Base-by-base conservation (phyloP, 2,888 invertebrate species). In the Leucania comma region DNA sequence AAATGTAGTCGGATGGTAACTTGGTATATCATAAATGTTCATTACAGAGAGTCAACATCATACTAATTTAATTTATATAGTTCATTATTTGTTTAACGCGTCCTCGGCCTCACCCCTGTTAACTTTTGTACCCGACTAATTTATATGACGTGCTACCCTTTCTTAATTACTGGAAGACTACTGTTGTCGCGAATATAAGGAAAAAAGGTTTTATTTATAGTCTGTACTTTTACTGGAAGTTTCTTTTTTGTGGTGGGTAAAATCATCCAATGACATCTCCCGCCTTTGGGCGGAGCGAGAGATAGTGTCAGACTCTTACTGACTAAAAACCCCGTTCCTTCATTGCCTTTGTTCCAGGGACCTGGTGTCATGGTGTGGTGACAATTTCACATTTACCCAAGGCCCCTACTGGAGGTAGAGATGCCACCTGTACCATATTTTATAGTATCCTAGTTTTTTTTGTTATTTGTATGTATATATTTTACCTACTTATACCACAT, bases 11-110 rank as follows among this genome's bases (percentile, higher is more conserved):
- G 38, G 17, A 17, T 6, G 17, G 38, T 38, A 38, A 38, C 38
- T 14, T 38, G 46, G 46, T 29, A 42, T 42, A 70, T 70, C 32
- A 68, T 72, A 53, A 68, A 85, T 86, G 82, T 86, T 81, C 61
- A 82, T 86, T 80, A 85, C 72, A 53, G 59, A 24, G 56, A 60
- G 81, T 81, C 81, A 76, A 71, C 62, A 68, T 78, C 70, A 75
- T 80, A 81, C 68, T 73, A 84, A 85, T 84, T 88, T 84, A 86
- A 85, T n/a, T n/a, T n/a, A n/a, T 80, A 84, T 80, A 81, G 79
- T 86, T 86, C 81, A 83, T 80, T 78, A 80, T 81, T 80, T 83
- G 72, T 72, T 73, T 68, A 67, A 32, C 66, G 35, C 73, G 68
- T 51, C 78, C 50, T 70, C 76, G 74, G 59, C 63, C 62, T 64